These are phyloP conservation scores for Varanus salvator DNA, from an alignment of 2,113 vertebrate genomes.

Conservation along the genomic window DNA sequence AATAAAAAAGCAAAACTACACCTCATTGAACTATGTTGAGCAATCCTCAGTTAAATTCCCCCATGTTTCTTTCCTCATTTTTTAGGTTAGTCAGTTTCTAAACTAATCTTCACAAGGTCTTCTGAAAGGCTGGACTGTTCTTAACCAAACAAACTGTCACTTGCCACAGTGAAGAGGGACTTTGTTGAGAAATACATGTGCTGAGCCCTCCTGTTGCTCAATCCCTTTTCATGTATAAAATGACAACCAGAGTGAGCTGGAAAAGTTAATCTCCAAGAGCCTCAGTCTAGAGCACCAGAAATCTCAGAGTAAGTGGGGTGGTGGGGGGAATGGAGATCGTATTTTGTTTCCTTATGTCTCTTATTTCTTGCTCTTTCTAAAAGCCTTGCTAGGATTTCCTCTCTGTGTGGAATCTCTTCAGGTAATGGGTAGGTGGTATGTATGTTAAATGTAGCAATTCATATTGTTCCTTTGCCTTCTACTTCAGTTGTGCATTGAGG, in stretches of 20 bases:
- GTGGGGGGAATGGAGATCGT: background rate
- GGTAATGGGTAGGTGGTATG: background rate
- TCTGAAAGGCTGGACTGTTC: background rate
- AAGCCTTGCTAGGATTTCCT: background rate
- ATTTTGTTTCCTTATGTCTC: background rate
- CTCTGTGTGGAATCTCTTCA: background rate
- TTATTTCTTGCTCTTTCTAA: background rate
- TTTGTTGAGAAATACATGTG: background rate
- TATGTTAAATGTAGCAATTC: background rate
- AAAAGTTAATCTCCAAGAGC: background rate
- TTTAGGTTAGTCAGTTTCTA: background rate
- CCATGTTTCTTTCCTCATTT: background rate
- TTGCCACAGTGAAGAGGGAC: background rate
- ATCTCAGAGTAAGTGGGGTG: background rate
- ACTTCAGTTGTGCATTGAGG: background rate
- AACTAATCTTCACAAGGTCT: background rate
- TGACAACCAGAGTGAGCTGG: background rate
- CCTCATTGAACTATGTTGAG: background rate
- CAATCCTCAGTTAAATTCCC: background rate
- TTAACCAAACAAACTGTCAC: constrained; percentile 1
- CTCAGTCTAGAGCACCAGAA: background rate
- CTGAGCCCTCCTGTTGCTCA: background rate
- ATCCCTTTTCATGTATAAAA: background rate
- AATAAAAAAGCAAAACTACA: background rate
- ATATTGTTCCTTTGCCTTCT: background rate